These are phyloP conservation scores for Serinus canaria DNA, from an alignment of 2,113 vertebrate genomes.

Conservation along the genomic window DNA sequence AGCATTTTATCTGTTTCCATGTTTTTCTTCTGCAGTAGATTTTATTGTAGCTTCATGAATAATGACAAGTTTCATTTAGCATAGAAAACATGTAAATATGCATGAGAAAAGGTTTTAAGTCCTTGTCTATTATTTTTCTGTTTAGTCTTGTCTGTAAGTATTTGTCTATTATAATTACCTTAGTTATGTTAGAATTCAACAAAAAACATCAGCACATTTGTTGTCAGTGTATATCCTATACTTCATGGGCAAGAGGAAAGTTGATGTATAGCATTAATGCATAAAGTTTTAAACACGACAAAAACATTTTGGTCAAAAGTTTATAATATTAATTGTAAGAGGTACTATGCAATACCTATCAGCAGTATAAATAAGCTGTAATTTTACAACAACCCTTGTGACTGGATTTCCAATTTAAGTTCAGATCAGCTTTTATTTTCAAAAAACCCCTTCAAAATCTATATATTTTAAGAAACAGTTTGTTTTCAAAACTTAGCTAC, in stretches of 20 bases:
- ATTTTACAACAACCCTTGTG: slow-evolving; percentile 5
- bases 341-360: background rate
- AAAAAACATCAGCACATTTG: background rate
- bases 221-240: background rate
- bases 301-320: background rate
- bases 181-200: background rate
- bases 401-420: background rate
- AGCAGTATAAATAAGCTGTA: background rate
- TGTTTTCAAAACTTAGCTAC: background rate
- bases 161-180: background rate
- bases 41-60: background rate
- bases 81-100: background rate
- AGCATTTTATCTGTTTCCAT: background rate
- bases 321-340: background rate
- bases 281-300: background rate
- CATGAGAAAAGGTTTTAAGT: background rate
- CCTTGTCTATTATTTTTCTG: background rate
- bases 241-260: background rate
- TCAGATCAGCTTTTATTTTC: background rate
- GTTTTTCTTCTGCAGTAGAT: background rate
- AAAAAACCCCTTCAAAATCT: background rate
- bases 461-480: background rate
- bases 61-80: background rate
- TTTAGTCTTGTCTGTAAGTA: background rate
- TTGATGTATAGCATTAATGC: background rate